Evolutionary conservation across 2,797 vertebrate species (phyloP).

Genomic region (Mycteria americana): DNA sequence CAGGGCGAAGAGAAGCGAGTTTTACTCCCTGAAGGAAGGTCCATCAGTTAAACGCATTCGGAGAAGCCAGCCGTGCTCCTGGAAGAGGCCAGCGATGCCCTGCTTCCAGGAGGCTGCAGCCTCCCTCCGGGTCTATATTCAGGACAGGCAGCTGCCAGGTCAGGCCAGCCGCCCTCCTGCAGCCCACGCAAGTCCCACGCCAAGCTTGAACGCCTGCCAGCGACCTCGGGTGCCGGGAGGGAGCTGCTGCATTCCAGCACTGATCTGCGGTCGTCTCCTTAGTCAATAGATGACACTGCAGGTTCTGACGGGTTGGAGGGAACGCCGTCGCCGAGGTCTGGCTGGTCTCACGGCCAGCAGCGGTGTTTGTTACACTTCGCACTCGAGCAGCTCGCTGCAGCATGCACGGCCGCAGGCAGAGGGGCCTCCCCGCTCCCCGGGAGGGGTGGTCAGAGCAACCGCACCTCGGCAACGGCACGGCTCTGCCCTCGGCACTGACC

Average conservation of each 20-base stretch:
- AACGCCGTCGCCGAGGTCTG: not conserved
- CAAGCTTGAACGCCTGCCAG: too few species aligned
- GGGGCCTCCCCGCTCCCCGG: not conserved
- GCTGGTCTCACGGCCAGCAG: too few species aligned
- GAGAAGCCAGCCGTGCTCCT: not conserved
- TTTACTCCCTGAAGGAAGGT: not conserved
- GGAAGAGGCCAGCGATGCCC: not conserved
- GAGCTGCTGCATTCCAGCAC: not conserved
- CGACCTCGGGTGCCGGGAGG: rapidly evolving
- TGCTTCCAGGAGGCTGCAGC: not conserved
- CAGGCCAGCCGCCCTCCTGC: rapidly evolving
- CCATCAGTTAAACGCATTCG: not conserved
- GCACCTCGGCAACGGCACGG: not conserved
- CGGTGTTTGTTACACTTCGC: rapidly evolving
- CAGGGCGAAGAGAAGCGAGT: not conserved
- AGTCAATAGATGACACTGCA: not conserved
- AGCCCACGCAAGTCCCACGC: not conserved
- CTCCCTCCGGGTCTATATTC: rapidly evolving
- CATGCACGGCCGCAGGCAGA: rapidly evolving
- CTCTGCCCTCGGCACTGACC: not conserved
- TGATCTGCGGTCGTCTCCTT: not conserved
- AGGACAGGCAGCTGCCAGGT: not conserved
- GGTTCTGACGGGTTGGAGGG: not conserved
- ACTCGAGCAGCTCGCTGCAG: not conserved
- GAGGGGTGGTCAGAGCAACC: not conserved